Conservation (phyloP, 2,113 vertebrate genomes). For the Mungos mungo region DNA sequence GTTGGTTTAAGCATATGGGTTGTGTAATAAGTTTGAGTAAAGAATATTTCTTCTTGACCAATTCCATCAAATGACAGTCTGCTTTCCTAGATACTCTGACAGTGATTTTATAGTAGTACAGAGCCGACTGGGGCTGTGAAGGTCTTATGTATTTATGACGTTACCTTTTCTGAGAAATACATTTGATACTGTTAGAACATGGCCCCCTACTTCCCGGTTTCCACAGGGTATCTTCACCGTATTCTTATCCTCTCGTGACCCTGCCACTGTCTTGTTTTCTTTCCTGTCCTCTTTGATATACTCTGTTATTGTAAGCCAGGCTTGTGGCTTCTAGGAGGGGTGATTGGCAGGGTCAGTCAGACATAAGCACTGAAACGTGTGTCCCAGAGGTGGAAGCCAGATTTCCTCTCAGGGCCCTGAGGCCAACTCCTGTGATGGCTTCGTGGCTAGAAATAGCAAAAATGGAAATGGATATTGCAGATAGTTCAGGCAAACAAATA, state of each 20-base stretch:
- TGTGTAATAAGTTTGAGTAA: neutral
- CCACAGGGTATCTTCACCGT: conserved; percentile 24
- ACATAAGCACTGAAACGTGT: conserved; percentile 64
- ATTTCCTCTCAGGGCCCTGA: conserved; percentile 23
- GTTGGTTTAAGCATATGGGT: neutral
- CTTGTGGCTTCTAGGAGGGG: conserved; percentile 27
- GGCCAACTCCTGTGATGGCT: conserved; percentile 32
- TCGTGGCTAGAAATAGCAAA: conserved; percentile 66
- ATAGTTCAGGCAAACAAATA: conserved; percentile 56
- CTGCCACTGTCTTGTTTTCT: conserved; percentile 69
- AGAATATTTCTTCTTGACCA: neutral
- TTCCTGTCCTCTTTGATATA: conserved; percentile 73
- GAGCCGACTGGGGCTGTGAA: neutral
- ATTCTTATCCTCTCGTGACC: conserved; percentile 64
- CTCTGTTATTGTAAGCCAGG: conserved; percentile 71
- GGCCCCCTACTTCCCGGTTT: conserved; percentile 12
- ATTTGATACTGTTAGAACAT: neutral
- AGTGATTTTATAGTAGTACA: neutral
- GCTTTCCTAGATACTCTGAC: neutral
- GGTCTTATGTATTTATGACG: neutral
- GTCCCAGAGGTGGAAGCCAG: conserved; percentile 72
- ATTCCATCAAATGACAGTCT: neutral
- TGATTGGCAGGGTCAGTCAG: conserved; percentile 60
- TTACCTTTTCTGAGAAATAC: conserved; percentile 45
- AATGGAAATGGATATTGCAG: conserved; percentile 74